Percentiles rank a stretch among this genome's conserved stretches.
Evolutionary conservation across 2,888 invertebrate species (phyloP).

Genomic region (Tiliacea aurago): DNA sequence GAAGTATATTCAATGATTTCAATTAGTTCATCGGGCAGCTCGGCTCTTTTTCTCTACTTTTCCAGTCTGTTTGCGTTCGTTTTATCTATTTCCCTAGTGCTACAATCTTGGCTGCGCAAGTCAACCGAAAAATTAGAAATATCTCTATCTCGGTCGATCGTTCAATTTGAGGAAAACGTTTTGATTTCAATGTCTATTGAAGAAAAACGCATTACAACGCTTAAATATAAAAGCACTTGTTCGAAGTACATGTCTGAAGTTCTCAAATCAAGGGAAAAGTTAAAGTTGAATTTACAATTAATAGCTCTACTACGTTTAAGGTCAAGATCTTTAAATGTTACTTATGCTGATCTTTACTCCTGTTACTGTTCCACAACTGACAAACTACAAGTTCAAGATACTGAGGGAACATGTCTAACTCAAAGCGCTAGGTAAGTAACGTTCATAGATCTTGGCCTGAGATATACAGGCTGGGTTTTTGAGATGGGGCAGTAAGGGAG

Average conservation of each 20-base stretch:
- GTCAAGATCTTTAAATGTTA: too few species aligned
- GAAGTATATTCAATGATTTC: conserved; percentile 76
- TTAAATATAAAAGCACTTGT: conserved; percentile 3
- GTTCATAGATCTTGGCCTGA: too few species aligned
- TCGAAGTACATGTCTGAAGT: not conserved
- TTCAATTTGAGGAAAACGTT: conserved; percentile 70
- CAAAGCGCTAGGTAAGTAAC: too few species aligned
- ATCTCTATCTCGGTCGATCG: conserved; percentile 81
- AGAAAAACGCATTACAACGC: not conserved
- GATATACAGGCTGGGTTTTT: too few species aligned
- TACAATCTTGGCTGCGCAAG: conserved; percentile 77
- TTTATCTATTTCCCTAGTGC: conserved; percentile 82
- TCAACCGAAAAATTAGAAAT: conserved; percentile 88
- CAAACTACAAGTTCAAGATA: too few species aligned
- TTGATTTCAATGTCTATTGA: conserved; percentile 43
- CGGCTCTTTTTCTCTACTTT: conserved; percentile 72
- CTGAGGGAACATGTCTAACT: too few species aligned
- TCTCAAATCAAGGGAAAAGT: not conserved
- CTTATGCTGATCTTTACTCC: too few species aligned
- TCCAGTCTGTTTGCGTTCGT: conserved; percentile 80
- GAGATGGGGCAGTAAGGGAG: too few species aligned
- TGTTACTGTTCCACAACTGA: too few species aligned
- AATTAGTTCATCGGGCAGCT: conserved; percentile 74
- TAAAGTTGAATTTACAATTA: not conserved
- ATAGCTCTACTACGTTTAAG: not conserved